Conservation (phyloP, 1,140 invertebrate genomes). For the Drosophila melanogaster region Release_6_plus_ISO1_MT NC_004354.4:15960501-15961000, state of each 20-base stretch:
- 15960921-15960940: constrained; percentile 72
- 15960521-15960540: too few species aligned
- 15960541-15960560: background rate
- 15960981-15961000: constrained; percentile 16
- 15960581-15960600: background rate
- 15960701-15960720: background rate
- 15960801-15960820: constrained; percentile 98
- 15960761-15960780: constrained; percentile 15
- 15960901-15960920: constrained; percentile 89
- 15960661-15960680: background rate
- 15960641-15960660: background rate
- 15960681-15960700: constrained; percentile 2
- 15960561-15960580: background rate
- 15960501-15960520: background rate
- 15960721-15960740: constrained; percentile 17
- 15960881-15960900: constrained; percentile 93
- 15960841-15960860: constrained; percentile 95
- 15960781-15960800: constrained; percentile 84
- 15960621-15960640: background rate
- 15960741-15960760: constrained; percentile 21
- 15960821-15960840: constrained; percentile 97
- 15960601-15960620: too few species aligned
- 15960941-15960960: constrained; percentile 49
- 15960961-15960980: constrained; percentile 27
- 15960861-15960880: constrained; percentile 96